Evolutionary conservation across 2,797 vertebrate genomes (phyloP).

Genomic region (Lindbergichthys nudifrons): DNA sequence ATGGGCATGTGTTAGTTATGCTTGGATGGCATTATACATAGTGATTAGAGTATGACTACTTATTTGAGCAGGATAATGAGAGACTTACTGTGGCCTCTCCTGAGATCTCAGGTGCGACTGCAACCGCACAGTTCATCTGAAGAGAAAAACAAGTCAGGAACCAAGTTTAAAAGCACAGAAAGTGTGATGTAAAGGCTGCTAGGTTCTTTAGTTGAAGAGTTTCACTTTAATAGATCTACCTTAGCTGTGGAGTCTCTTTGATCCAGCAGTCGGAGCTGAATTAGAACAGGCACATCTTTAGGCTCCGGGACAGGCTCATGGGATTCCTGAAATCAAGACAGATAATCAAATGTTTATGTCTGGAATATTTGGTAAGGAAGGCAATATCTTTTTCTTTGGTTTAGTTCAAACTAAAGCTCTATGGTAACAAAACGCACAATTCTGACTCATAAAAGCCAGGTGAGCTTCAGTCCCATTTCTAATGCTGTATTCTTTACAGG

Average conservation of each 20-base stretch:
- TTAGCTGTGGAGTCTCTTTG: slow-evolving; percentile 89
- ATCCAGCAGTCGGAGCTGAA: slow-evolving; percentile 87
- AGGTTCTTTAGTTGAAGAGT: not conserved
- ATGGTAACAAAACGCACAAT: not conserved
- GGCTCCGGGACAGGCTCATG: slow-evolving; percentile 75
- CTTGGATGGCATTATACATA: slow-evolving; percentile 13
- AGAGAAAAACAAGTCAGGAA: slow-evolving; percentile 26
- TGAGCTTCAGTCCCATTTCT: not conserved
- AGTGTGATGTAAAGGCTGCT: not conserved
- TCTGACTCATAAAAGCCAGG: not conserved
- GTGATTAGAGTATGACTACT: slow-evolving; percentile 35
- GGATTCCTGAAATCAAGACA: slow-evolving; percentile 69
- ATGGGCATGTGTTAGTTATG: slow-evolving; percentile 32
- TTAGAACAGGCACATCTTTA: slow-evolving; percentile 85
- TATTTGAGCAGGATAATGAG: slow-evolving; percentile 30
- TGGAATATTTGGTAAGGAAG: not conserved
- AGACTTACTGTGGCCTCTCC: slow-evolving; percentile 82
- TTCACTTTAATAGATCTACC: slow-evolving; percentile 58
- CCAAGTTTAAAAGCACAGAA: not conserved
- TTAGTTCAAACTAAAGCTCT: not conserved
- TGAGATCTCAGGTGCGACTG: slow-evolving; percentile 83
- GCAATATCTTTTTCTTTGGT: not conserved
- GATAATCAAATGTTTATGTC: not conserved
- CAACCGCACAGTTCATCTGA: slow-evolving; percentile 84
- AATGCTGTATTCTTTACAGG: not conserved